Percentiles rank a stretch among this genome's conserved stretches.
These are phyloP conservation scores for Avahi laniger DNA, from an alignment of 2,797 vertebrate species.

Conservation along the genomic window DNA sequence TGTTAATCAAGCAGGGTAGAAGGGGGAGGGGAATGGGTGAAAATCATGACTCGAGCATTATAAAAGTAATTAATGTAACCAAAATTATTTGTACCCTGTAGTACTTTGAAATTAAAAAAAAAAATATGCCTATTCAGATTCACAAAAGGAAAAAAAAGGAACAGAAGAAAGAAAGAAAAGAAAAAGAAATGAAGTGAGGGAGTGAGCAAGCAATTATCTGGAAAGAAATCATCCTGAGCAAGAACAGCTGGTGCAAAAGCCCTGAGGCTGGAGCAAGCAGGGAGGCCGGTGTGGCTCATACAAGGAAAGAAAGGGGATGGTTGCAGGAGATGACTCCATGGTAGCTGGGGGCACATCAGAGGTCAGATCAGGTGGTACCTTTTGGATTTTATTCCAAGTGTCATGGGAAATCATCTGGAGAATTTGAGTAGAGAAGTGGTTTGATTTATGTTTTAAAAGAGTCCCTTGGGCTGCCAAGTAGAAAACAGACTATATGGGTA, in stretches of 20 bases:
- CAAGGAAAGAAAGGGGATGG: neutral
- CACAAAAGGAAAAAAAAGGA: too few relatives aligned
- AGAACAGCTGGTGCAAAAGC: neutral
- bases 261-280: neutral
- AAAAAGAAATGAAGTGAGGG: neutral
- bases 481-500: neutral
- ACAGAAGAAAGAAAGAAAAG: too few relatives aligned
- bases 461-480: neutral
- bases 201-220: neutral
- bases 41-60: too few relatives aligned
- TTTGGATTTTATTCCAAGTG: neutral
- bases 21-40: too few relatives aligned
- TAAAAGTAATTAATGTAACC: too few relatives aligned
- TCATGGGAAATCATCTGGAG: neutral
- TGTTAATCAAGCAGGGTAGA: too few relatives aligned
- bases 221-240: neutral
- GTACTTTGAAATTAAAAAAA: too few relatives aligned
- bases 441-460: neutral
- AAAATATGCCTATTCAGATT: too few relatives aligned
- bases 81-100: too few relatives aligned
- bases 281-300: neutral
- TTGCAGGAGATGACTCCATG: neutral
- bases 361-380: neutral
- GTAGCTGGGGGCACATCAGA: too few relatives aligned
- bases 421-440: neutral